Conservation (phyloP, 2,797 vertebrate genomes). For the Atherinosoma microstoma region DNA sequence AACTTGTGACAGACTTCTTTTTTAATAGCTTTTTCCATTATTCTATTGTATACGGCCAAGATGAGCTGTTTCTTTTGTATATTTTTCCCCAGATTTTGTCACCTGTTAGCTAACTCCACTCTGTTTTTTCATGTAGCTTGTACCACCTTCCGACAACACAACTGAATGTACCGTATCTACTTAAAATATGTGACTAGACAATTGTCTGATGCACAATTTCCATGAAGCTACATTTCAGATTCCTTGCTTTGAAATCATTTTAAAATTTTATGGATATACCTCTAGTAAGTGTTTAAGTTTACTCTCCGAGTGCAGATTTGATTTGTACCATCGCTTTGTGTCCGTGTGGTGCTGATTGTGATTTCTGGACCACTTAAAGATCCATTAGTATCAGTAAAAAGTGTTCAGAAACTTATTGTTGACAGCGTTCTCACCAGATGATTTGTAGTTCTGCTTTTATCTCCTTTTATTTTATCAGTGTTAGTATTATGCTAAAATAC, state of each 20-base stretch:
- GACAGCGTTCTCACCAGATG: no score
- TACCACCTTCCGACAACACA: not conserved
- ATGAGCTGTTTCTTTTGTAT: not conserved
- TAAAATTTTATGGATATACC: not conserved
- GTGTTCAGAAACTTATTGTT: not conserved
- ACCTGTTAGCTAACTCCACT: not conserved
- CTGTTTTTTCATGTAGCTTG: not conserved
- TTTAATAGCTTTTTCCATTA: not conserved
- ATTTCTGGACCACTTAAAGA: not conserved
- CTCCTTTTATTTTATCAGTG: no score
- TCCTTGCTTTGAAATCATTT: not conserved
- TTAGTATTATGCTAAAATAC: no score
- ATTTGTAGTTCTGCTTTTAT: no score
- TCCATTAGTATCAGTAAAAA: not conserved
- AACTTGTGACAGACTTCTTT: not conserved
- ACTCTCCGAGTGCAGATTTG: not conserved
- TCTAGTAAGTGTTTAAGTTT: not conserved
- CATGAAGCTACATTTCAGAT: not conserved
- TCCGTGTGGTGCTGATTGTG: not conserved
- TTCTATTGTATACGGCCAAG: not conserved
- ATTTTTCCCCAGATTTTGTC: not conserved
- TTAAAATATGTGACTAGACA: not conserved
- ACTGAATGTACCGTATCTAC: not conserved
- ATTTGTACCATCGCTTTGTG: not conserved
- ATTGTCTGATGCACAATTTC: not conserved